phyloP scores from a whole-genome alignment of 2,113 vertebrate species.

The Willisornis vidua region DNA sequence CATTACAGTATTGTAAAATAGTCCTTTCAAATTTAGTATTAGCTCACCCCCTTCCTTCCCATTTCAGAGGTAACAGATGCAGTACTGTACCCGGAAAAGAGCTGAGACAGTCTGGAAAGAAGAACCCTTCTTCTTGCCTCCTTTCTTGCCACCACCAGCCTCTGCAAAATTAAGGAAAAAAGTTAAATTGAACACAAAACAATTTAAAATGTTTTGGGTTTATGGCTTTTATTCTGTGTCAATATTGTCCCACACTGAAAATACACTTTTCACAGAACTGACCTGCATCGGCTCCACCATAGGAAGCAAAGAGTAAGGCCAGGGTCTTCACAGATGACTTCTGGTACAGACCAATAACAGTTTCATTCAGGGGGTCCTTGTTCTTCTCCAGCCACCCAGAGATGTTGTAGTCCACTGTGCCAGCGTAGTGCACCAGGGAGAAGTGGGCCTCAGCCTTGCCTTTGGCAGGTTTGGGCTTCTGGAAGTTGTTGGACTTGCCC shows the following conservation, averaged over 20 bases:
- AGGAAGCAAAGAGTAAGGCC: conserved; percentile 75
- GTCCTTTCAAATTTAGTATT: neutral
- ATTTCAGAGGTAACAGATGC: neutral
- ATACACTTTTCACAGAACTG: neutral
- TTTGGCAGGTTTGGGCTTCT: conserved; percentile 74
- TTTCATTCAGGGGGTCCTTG: conserved; percentile 86
- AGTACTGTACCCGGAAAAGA: conserved; percentile 67
- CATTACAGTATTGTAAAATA: neutral
- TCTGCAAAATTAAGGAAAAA: neutral
- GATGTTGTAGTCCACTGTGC: conserved; percentile 82
- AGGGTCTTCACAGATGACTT: conserved; percentile 58
- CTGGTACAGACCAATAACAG: conserved; percentile 62
- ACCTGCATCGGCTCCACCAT: conserved; percentile 6
- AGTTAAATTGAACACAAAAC: neutral
- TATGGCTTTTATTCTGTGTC: neutral
- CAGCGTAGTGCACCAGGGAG: conserved; percentile 77
- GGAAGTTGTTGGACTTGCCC: neutral
- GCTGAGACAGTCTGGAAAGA: conserved; percentile 50
- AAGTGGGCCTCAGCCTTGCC: conserved; percentile 80
- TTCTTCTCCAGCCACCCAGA: conserved; percentile 82
- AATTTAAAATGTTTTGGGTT: neutral
- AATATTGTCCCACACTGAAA: neutral
- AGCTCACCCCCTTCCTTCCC: neutral
- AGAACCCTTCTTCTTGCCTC: conserved; percentile 50
- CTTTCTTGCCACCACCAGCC: neutral